Base-by-base conservation (phyloP, 2,113 vertebrate genomes). In the Gallinago jamesoni region DNA sequence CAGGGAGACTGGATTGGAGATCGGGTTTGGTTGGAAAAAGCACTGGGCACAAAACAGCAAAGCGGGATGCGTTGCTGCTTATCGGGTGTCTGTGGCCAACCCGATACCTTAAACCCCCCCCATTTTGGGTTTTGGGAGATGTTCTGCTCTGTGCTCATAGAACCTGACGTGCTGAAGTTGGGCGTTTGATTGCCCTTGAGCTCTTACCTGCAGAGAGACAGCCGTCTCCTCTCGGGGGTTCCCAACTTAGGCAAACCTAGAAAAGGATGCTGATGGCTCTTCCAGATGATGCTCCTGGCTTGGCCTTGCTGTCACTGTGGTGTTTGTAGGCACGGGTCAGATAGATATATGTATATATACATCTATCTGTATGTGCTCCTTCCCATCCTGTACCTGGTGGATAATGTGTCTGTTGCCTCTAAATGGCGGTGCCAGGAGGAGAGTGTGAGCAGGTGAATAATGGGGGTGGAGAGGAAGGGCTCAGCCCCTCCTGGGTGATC, bases 401-500 rank as follows among this genome's bases (percentile, higher is more conserved):
- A 37, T 93, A 87, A 89, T 52, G 47, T 50, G n/a, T 88, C 82
- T 74, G 63, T 80, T 96, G 60, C 50, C 62, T 91, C 35, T 62
- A 48, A 93, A 94, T 77, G 70, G 80, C 84, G 50, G 37, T 43
- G 55, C 86, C 68, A 56, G 21, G 72, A 73, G 60, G 94, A 92
- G 93, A 77, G 82, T 74, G 64, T 60, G 90, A 95, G 92, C 76
- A 82, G 89, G 82, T 89, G 67, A 86, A 87, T 82, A 87, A 92
- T 82, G 79, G 89, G 74, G 96, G 84, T 91, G 79, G 84, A 64
- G 92, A 93, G 56, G 53, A 77, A 93, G 83, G 9, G 22, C 81
- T 91, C 84, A 85, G 90, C 78, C 90, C 90, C 86, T 82, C 90
- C 64, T 87, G 94, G 83, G 81, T 87, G 79, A 94, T 97, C 91